A percentile compares a stretch with the other conserved stretches of the same genome.
Evolutionary conservation across 1,140 invertebrate species (phyloP).

Genomic region (Lysiphlebus fabarum): DNA sequence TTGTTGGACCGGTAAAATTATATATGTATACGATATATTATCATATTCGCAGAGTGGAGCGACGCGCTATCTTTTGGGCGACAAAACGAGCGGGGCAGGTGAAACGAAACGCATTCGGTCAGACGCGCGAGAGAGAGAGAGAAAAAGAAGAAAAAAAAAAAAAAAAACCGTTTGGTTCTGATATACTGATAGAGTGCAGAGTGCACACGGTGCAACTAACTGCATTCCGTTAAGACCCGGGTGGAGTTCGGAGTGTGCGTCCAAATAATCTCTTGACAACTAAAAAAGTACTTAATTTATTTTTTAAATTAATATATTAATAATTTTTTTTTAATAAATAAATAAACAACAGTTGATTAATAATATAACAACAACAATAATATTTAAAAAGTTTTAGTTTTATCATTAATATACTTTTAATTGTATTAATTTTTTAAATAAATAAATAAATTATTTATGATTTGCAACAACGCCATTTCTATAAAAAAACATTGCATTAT

Average conservation of each 20-base stretch:
- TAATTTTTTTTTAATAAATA: no score
- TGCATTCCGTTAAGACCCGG: constrained; percentile 15
- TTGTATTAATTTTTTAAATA: no score
- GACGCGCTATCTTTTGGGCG: constrained; percentile 7
- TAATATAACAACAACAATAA: no score
- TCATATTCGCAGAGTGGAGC: constrained; percentile 18
- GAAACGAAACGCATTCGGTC: constrained; percentile 3
- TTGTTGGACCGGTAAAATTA: constrained; percentile 13
- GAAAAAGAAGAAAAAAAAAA: background rate
- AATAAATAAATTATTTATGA: no score
- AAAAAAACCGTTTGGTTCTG: background rate
- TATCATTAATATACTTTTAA: no score
- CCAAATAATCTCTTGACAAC: background rate
- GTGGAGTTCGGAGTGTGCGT: background rate
- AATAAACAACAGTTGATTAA: no score
- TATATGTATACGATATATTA: no score
- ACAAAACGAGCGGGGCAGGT: constrained; percentile 2
- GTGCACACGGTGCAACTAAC: constrained; percentile 25
- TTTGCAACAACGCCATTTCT: background rate
- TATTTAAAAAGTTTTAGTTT: no score
- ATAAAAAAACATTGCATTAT: no score
- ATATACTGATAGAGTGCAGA: constrained; percentile 2
- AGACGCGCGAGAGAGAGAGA: background rate
- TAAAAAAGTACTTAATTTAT: background rate
- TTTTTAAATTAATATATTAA: background rate